Evolutionary conservation across 2,113 vertebrate genomes (phyloP).

Genomic region (Mixornis gularis): DNA sequence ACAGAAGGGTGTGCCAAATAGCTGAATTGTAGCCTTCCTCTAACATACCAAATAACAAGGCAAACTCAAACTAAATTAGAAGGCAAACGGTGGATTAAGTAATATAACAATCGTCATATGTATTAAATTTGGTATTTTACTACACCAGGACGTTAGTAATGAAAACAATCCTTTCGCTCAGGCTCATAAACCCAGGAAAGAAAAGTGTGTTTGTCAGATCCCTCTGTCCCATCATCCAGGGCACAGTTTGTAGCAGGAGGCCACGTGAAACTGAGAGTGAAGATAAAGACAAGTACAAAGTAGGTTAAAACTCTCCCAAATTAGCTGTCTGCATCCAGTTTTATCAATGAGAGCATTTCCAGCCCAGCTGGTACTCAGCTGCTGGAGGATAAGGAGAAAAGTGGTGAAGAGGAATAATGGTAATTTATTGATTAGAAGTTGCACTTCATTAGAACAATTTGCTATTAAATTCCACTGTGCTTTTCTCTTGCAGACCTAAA

Average conservation of each 20-base stretch:
- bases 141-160: slow-evolving; percentile 50
- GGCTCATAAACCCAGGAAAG: background rate
- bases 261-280: background rate
- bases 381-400: background rate
- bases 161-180: slow-evolving; percentile 45
- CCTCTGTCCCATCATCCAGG: background rate
- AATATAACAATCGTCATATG: slow-evolving; percentile 34
- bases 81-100: slow-evolving; percentile 38
- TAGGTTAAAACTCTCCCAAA: background rate
- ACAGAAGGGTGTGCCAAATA: background rate
- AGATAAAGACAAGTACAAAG: background rate
- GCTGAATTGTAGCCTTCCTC: background rate
- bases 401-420: background rate
- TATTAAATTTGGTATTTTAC: slow-evolving; percentile 50
- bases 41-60: slow-evolving; percentile 16
- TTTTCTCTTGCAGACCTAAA: slow-evolving; percentile 1
- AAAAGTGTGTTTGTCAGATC: background rate
- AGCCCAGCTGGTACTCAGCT: slow-evolving; percentile 30
- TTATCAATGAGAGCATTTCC: background rate
- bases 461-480: background rate
- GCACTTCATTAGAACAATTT: background rate
- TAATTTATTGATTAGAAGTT: slow-evolving; percentile 17
- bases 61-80: slow-evolving; percentile 36
- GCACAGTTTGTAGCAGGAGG: background rate
- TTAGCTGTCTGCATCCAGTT: background rate